These are phyloP conservation scores for Chydorus sphaericus DNA, from an alignment of 2,888 invertebrate genomes.

Conservation along the genomic window DNA sequence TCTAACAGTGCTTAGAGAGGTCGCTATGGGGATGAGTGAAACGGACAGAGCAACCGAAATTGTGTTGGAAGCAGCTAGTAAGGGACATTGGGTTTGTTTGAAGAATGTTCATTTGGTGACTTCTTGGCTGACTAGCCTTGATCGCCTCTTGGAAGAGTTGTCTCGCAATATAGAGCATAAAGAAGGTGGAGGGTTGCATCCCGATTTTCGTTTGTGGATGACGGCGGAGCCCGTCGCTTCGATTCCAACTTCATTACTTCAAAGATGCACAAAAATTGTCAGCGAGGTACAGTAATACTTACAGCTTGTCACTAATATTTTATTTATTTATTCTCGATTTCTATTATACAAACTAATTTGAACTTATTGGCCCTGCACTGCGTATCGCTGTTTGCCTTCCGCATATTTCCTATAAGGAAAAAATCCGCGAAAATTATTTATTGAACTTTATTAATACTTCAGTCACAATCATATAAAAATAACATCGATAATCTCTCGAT, in stretches of 20 bases:
- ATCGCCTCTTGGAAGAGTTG: constrained; percentile 23
- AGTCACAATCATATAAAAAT: too few species aligned
- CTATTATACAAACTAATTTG: too few species aligned
- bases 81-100: constrained; percentile 60
- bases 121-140: constrained; percentile 49
- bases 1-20: constrained; percentile 33
- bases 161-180: constrained; percentile 23
- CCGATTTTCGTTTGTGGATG: constrained; percentile 66
- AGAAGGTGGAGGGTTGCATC: constrained; percentile 25
- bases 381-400: too few species aligned
- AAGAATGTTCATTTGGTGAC: constrained; percentile 68
- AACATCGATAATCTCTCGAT: too few species aligned
- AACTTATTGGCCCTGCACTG: too few species aligned
- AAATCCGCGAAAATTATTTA: too few species aligned
- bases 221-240: constrained; percentile 64
- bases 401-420: too few species aligned
- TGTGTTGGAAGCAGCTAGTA: constrained; percentile 40
- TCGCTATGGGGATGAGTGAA: constrained; percentile 70
- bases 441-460: neutral
- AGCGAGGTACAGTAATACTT: constrained; percentile 44
- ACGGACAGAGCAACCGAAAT: constrained; percentile 44
- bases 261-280: constrained; percentile 59
- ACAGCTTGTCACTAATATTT: neutral
- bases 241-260: constrained; percentile 58
- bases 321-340: too few species aligned